phyloP scores from a whole-genome alignment of 2,888 invertebrate genomes.

The Octonoba sinensis region DNA sequence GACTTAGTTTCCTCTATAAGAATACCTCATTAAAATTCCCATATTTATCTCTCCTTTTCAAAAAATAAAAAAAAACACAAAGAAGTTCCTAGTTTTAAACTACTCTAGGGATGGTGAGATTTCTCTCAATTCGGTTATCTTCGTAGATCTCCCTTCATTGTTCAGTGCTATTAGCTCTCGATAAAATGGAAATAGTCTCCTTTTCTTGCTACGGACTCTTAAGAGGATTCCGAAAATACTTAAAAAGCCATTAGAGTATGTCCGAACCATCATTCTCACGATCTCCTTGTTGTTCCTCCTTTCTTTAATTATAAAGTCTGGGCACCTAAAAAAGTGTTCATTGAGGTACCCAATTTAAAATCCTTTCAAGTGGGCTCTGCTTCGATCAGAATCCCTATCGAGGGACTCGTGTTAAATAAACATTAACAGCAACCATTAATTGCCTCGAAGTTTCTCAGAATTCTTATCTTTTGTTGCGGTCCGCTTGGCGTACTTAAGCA shows the following conservation, averaged over 20 bases:
- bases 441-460: conserved; percentile 6
- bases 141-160: too few relatives aligned
- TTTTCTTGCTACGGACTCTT: too few relatives aligned
- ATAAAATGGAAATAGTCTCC: too few relatives aligned
- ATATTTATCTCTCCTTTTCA: too few relatives aligned
- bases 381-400: conserved; percentile 12
- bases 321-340: conserved; percentile 8
- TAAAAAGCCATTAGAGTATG: conserved; percentile 18
- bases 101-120: too few relatives aligned
- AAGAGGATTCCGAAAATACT: conserved; percentile 16
- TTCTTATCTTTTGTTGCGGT: conserved; percentile 46
- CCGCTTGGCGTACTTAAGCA: conserved; percentile 31
- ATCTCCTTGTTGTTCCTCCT: conserved; percentile 14
- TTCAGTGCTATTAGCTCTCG: too few relatives aligned
- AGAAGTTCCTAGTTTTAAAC: too few relatives aligned
- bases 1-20: too few relatives aligned
- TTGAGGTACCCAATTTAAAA: conserved; percentile 35
- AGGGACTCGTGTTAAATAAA: conserved; percentile 33
- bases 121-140: too few relatives aligned
- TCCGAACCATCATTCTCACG: conserved; percentile 16
- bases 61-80: too few relatives aligned
- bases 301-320: conserved; percentile 14
- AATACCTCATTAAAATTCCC: too few relatives aligned
- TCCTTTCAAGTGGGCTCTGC: conserved; percentile 24
- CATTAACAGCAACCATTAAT: conserved; percentile 39